Percentiles rank a stretch among this genome's conserved stretches.
phyloP scores from a whole-genome alignment of 2,888 invertebrate species.

The Aleiodes leptofemur region DNA sequence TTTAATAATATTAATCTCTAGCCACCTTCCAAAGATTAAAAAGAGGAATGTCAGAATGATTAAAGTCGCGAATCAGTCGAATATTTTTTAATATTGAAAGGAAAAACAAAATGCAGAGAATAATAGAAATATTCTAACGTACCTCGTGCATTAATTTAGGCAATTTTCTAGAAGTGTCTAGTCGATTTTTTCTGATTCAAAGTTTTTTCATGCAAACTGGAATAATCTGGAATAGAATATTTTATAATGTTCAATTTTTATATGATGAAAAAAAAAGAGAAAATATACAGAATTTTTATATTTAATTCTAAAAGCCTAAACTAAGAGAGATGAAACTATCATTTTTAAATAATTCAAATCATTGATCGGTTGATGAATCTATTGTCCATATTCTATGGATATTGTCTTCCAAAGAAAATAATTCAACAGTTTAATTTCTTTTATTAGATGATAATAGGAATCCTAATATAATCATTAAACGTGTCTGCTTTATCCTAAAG shows the following conservation, averaged over 20 bases:
- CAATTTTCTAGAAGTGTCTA: constrained; percentile 25
- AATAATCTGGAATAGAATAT: constrained; percentile 3
- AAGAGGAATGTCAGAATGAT: neutral
- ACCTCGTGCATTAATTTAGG: neutral
- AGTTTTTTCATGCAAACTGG: neutral
- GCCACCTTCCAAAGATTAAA: constrained; percentile 28
- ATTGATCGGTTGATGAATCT: too few relatives aligned
- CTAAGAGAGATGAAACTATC: too few relatives aligned
- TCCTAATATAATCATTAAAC: constrained; percentile 19
- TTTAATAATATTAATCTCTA: constrained; percentile 30
- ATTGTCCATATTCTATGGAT: neutral
- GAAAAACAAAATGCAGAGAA: neutral
- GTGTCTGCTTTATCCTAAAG: constrained; percentile 8
- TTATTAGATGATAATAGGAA: constrained; percentile 11
- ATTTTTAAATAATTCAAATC: neutral
- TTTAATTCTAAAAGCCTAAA: neutral
- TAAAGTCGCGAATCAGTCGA: neutral
- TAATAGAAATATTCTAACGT: too few relatives aligned
- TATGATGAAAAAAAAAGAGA: neutral
- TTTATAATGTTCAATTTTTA: constrained; percentile 17
- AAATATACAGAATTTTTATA: neutral
- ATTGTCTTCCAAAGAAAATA: constrained; percentile 21
- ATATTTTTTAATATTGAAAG: constrained; percentile 8
- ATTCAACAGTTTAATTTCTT: constrained; percentile 1
- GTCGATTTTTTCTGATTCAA: constrained; percentile 21